Base-by-base conservation (phyloP, 2,888 invertebrate species). In the Seira musarum region DNA sequence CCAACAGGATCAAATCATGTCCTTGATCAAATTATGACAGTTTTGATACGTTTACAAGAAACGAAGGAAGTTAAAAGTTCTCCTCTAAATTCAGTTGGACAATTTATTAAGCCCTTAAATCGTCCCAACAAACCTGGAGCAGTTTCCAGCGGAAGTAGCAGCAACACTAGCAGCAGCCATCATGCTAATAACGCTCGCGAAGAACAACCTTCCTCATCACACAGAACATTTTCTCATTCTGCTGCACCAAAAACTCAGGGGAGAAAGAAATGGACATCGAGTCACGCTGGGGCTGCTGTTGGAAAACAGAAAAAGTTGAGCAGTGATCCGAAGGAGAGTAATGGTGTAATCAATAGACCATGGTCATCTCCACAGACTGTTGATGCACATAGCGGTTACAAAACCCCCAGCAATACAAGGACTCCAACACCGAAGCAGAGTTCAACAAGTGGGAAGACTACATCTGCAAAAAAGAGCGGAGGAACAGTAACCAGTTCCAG, bases 251-350 rank as follows among this genome's bases (percentile, higher is more conserved):
- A 72, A 17, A 5, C 63, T 8, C 57, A 72, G 24, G 25, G 3
- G 17, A 53, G 76, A 13, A 76, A 76, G 30, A 68, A 68, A 3
- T 76, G 76, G 76, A 76, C 76, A 0, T 61, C 30, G 24, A 69
- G 49, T 53, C 35, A 65, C 13, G 40, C 61, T 6, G 22, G 61
- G 5, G 19, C 30, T 30, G 8, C 3, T 30, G 30, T 2, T 8
- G 22, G 19, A 61, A 61, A 61, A 13, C 10, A 10, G 21, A 22
- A 61, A 13, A 19, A 21, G 22, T 19, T 17, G 3, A 22, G 19
- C 8, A 17, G 2, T 10, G 22, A 61, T 2, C 21, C 2, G 10
- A 22, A 22, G 13, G 61, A 22, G 5, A 21, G 22, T 19, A 61
- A 61, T 21, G 61, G 13, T 6, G 61, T 3, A 5, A 13, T 15